These are phyloP conservation scores for Aphelocoma californica DNA, from an alignment of 2,797 vertebrate species.

Conservation along the genomic window DNA sequence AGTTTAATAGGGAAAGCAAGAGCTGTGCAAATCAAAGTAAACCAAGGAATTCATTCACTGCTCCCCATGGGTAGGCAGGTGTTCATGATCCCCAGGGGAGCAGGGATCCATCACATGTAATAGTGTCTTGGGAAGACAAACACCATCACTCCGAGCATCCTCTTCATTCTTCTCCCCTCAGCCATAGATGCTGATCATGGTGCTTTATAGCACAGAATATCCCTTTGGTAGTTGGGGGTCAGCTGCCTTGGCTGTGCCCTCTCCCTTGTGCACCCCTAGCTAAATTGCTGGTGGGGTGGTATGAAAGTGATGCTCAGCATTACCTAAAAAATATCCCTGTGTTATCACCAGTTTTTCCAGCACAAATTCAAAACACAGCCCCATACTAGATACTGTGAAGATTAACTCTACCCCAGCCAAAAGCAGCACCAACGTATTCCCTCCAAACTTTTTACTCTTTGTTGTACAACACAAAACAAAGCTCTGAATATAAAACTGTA, in stretches of 20 bases:
- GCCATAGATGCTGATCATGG: no score
- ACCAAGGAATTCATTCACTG: background rate
- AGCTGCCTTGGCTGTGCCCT: background rate
- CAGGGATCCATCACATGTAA: background rate
- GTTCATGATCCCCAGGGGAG: background rate
- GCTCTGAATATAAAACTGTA: background rate
- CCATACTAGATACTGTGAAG: background rate
- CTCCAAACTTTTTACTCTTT: background rate
- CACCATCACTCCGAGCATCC: accelerated
- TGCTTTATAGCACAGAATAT: accelerated
- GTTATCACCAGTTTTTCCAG: background rate
- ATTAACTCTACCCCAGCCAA: background rate
- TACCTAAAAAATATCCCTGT: background rate
- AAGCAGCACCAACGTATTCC: background rate
- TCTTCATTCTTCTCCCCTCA: background rate
- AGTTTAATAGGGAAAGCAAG: background rate
- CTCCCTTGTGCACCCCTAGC: accelerated
- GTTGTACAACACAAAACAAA: background rate
- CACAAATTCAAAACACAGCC: background rate
- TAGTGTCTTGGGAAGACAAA: background rate
- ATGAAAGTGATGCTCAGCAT: background rate
- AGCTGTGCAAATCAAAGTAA: accelerated
- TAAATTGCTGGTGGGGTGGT: accelerated
- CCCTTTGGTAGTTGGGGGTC: background rate
- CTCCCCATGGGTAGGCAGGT: background rate